These are phyloP conservation scores for Trilocha varians DNA, from an alignment of 2,888 invertebrate species.

Conservation along the genomic window DNA sequence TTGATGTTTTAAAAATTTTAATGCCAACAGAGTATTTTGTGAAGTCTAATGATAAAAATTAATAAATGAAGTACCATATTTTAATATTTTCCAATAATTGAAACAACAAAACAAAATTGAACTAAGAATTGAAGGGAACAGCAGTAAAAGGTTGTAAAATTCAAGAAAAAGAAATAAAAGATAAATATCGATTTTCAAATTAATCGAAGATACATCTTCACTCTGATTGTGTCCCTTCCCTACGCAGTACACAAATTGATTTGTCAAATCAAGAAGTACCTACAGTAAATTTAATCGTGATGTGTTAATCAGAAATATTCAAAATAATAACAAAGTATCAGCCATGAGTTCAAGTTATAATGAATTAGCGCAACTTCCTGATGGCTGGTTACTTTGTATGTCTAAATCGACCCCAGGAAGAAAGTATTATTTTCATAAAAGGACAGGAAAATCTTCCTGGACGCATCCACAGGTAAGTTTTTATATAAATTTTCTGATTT, in stretches of 20 bases:
- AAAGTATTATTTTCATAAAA: conserved; percentile 62
- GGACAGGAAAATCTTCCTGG: conserved; percentile 64
- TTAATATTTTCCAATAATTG: no score
- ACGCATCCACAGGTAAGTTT: conserved; percentile 57
- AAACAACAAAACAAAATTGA: no score
- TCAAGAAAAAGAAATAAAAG: no score
- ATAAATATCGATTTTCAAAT: no score
- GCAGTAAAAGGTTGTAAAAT: no score
- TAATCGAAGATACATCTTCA: no score
- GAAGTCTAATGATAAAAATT: no score
- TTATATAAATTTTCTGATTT: conserved; percentile 6
- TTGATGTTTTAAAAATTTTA: no score
- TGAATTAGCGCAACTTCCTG: conserved; percentile 52
- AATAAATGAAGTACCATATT: no score
- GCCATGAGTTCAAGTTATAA: conserved; percentile 51
- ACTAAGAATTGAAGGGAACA: no score
- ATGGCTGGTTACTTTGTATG: conserved; percentile 58
- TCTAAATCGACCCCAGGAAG: conserved; percentile 60
- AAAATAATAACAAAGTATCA: conserved; percentile 20
- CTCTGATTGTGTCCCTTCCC: no score
- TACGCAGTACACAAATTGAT: conserved; percentile 28
- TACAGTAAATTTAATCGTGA: conserved; percentile 18
- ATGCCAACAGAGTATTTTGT: no score
- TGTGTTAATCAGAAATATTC: conserved; percentile 26
- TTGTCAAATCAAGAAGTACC: conserved; percentile 24